Conservation (phyloP, 2,797 vertebrate species). For the Spheniscus humboldti region DNA sequence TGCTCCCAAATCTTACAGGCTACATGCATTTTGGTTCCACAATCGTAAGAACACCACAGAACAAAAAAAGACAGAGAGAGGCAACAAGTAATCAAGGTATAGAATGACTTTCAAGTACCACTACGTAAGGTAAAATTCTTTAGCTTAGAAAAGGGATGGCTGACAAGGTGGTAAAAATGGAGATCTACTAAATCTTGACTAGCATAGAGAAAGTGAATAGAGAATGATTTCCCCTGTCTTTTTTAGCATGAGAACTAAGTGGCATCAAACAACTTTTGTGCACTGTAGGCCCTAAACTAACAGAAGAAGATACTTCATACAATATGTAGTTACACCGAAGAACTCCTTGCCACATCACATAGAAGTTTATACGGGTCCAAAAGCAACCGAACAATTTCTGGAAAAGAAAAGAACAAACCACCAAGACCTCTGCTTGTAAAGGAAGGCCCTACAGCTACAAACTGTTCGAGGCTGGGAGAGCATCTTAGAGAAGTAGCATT, state of each 20-base stretch:
- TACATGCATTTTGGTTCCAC: background rate
- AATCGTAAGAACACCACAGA: background rate
- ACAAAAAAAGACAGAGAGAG: background rate
- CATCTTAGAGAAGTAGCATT: background rate
- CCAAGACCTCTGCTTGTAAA: background rate
- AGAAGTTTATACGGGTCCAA: background rate
- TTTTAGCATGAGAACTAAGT: background rate
- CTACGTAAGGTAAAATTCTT: rapidly evolving
- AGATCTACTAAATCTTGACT: background rate
- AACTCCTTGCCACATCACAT: background rate
- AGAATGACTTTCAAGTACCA: background rate
- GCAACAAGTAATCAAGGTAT: background rate
- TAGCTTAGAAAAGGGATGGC: background rate
- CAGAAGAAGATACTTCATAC: background rate
- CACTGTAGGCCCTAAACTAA: background rate
- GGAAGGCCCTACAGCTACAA: background rate
- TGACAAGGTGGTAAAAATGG: background rate
- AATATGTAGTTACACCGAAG: background rate
- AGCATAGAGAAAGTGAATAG: background rate
- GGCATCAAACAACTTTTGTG: background rate
- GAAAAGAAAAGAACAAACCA: background rate
- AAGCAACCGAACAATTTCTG: background rate
- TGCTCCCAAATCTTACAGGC: background rate
- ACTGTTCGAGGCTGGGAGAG: background rate
- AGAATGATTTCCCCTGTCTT: background rate